Conservation (phyloP, 2,113 vertebrate species). For the Nycticebus coucang region DNA sequence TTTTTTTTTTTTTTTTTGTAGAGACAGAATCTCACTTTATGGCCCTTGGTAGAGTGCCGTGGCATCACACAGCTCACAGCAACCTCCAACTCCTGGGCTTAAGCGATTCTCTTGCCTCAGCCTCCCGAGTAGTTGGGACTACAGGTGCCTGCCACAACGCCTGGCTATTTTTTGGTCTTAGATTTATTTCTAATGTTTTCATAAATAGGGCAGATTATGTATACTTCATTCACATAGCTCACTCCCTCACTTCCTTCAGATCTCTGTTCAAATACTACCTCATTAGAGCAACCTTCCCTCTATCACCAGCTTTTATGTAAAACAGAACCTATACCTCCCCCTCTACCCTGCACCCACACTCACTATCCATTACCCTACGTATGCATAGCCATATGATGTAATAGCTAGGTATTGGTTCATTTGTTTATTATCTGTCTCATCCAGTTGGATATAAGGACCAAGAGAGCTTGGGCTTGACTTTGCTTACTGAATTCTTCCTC, state of each 20-base stretch:
- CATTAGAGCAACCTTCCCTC: too few species aligned
- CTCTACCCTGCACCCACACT: accelerated
- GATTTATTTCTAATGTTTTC: not conserved
- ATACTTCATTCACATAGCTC: not conserved
- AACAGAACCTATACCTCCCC: not conserved
- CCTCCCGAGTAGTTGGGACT: too few species aligned
- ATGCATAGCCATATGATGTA: not conserved
- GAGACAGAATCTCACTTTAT: too few species aligned
- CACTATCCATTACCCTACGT: not conserved
- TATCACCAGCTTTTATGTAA: accelerated
- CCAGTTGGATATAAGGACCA: not conserved
- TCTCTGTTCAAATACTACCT: not conserved
- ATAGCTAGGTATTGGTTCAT: not conserved
- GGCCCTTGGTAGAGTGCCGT: too few species aligned
- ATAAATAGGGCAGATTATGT: not conserved
- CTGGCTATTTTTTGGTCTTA: too few species aligned
- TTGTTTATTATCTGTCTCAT: not conserved
- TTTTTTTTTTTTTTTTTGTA: too few species aligned
- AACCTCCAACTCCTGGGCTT: too few species aligned
- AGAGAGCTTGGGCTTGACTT: not conserved
- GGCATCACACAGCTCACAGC: too few species aligned
- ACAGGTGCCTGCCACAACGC: too few species aligned
- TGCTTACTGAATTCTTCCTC: not conserved
- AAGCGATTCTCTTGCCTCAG: too few species aligned
- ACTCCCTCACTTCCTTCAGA: not conserved